Evolutionary conservation across 2,113 vertebrate genomes (phyloP), one percentile per base, ranked within the genome.

Genomic region (Gobiocypris rarus): DNA sequence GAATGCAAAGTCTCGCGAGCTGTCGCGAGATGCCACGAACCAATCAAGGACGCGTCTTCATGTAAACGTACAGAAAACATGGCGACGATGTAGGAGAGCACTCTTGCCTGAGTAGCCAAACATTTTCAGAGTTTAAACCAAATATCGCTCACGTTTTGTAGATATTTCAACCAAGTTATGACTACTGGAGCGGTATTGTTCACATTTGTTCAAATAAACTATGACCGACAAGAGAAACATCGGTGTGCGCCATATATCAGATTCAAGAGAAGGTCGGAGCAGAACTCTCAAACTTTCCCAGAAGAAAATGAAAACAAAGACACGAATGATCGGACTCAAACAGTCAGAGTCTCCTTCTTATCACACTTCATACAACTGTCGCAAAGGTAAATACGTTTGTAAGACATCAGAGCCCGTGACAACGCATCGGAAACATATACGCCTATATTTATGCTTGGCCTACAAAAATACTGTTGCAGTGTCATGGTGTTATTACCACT

Each of bases 371-470:
- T 65, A 87, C 2, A 63, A 75, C 7, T 2, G 24, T 38, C 50
- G 45, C 9, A 88, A 88, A 85, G 92, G 93, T 93, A 88, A 19
- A 92, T 84, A 9, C 14, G 69, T 59, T n/a, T 58, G 5, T 59
- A 6, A 75, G 59, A 63, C 24, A 8, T 11, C 31, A 59, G 28
- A 63, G 28, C 38, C 9, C 8, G 31, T 77, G n/a, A 15, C 26
- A 38, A 38, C 4, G 10, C 15, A 45, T 26, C 9, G 1, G 45
- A 56, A 34, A n/a, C 34, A 38, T 1, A 31, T 38, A 38, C 34
- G 34, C 48, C 56, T 9, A 34, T 26, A 15, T 34, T 71, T 69
- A 14, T 26, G 3, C 9, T 74, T 17, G 28, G n/a, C n/a, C n/a
- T 14, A 48, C 2, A 50, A 26, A n/a, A 48, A 2, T 14, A 9